These are phyloP conservation scores for Gastrophryne carolinensis DNA, from an alignment of 2,797 vertebrate species.

Conservation along the genomic window DNA sequence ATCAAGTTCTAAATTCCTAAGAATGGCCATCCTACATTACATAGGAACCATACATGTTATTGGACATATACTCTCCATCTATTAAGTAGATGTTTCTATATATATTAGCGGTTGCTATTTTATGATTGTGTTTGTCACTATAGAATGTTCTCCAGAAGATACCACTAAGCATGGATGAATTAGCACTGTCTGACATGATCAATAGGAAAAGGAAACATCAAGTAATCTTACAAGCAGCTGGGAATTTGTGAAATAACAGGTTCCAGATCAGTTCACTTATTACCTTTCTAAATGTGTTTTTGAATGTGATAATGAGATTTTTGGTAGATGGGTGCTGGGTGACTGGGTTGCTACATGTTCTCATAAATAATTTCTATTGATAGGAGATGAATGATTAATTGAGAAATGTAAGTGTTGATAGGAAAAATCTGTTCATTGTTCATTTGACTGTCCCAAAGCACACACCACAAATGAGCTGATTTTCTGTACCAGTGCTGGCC, in stretches of 20 bases:
- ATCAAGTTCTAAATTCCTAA: too few relatives aligned
- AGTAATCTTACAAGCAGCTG: not conserved
- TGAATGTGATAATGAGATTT: not conserved
- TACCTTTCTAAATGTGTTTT: not conserved
- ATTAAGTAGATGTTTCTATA: too few relatives aligned
- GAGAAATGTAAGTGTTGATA: not conserved
- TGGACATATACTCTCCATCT: too few relatives aligned
- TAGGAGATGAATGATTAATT: constrained; percentile 14
- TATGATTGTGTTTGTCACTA: too few relatives aligned
- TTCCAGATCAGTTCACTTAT: not conserved
- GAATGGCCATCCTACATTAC: too few relatives aligned
- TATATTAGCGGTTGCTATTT: too few relatives aligned
- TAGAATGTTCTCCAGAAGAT: too few relatives aligned
- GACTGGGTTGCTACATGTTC: not conserved
- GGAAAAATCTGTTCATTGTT: constrained; percentile 1
- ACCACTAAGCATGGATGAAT: not conserved
- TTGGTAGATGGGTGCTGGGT: not conserved
- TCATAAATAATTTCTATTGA: not conserved
- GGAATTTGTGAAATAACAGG: not conserved
- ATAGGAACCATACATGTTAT: too few relatives aligned
- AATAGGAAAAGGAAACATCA: not conserved
- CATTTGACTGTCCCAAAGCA: not conserved
- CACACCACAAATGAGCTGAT: constrained; percentile 24
- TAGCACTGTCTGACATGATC: not conserved
- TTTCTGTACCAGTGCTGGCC: constrained; percentile 4